Conservation (phyloP, 2,797 vertebrate species). For the Nannoperca australis region DNA sequence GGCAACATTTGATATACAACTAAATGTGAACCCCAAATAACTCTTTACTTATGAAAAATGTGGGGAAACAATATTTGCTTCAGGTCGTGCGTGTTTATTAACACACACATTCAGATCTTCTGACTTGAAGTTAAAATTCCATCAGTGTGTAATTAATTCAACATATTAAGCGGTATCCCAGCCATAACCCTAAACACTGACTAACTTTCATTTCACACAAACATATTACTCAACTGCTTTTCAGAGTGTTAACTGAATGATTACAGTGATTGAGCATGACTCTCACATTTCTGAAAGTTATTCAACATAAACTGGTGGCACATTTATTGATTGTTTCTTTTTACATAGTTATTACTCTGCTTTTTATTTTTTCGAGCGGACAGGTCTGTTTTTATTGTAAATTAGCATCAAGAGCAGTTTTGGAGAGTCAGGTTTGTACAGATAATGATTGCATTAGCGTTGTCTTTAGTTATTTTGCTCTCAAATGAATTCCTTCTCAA, state of each 20-base stretch:
- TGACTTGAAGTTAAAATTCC: constrained; percentile 35
- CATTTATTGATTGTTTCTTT: neutral
- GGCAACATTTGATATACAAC: constrained; percentile 8
- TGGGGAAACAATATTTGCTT: constrained; percentile 18
- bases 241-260: neutral
- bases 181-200: constrained; percentile 27
- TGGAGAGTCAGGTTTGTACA: neutral
- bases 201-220: constrained; percentile 36
- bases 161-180: constrained; percentile 20
- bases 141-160: constrained; percentile 40
- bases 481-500: constrained; percentile 6
- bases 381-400: neutral
- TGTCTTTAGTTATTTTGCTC: neutral
- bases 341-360: neutral
- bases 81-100: constrained; percentile 13
- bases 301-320: constrained; percentile 2
- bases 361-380: constrained; percentile 1
- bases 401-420: neutral
- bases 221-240: constrained; percentile 21
- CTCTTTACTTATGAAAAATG: constrained; percentile 20
- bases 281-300: constrained; percentile 7
- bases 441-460: neutral
- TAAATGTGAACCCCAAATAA: constrained; percentile 14
- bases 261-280: constrained; percentile 19
- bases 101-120: constrained; percentile 18